Conservation (phyloP, 2,113 vertebrate species). For the Crotalus horridus region DNA sequence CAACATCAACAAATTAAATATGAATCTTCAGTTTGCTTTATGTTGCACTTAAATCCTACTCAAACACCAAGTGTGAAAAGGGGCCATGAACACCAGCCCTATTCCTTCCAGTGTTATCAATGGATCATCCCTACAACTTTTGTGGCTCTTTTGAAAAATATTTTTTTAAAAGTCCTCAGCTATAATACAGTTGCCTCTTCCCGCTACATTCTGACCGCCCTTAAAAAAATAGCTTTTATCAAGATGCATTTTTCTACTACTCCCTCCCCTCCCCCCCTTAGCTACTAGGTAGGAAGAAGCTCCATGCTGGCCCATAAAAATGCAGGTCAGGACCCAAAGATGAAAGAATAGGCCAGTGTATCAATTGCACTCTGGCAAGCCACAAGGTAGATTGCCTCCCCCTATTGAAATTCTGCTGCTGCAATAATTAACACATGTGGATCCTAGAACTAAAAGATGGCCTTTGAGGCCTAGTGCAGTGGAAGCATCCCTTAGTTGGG, state of each 20-base stretch:
- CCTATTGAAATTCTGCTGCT: neutral
- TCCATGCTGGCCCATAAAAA: slow-evolving; percentile 15
- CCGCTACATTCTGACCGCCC: too few relatives aligned
- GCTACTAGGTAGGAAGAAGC: neutral
- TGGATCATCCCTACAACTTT: neutral
- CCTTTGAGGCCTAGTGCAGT: neutral
- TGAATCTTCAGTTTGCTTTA: neutral
- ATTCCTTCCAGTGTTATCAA: neutral
- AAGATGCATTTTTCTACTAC: too few relatives aligned
- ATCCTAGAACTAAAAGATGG: neutral
- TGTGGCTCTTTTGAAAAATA: neutral
- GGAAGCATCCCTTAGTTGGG: neutral
- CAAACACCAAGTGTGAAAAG: neutral
- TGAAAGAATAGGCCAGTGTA: neutral
- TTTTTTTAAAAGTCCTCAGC: neutral
- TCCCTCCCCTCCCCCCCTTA: too few relatives aligned
- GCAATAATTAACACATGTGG: slow-evolving; percentile 1
- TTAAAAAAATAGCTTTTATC: too few relatives aligned
- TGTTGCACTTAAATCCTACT: neutral
- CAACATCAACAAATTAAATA: neutral
- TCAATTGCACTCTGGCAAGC: neutral
- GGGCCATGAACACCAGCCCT: neutral
- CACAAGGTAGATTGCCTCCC: neutral
- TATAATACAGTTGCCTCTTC: neutral
- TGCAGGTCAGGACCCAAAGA: neutral